A percentile compares a stretch with the other conserved stretches of the same genome.
Evolutionary conservation across 2,113 vertebrate genomes (phyloP).

Genomic region (Platanista minor): DNA sequence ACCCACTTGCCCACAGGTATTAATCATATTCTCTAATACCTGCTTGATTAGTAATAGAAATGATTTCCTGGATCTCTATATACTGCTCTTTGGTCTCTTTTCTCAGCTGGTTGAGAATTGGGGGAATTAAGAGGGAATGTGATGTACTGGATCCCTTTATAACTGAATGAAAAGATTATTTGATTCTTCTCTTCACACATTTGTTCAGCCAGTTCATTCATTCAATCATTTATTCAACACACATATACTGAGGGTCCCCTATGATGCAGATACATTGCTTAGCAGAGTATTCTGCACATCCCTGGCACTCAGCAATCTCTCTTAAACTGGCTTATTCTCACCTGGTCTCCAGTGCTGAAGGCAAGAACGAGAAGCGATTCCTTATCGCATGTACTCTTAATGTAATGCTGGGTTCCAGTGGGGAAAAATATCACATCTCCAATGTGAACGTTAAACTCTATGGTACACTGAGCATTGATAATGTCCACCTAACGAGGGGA

Average conservation of each 20-base stretch:
- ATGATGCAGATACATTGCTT: not conserved
- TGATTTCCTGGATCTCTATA: not conserved
- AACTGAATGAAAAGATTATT: not conserved
- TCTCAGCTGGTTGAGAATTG: not conserved
- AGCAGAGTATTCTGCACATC: not conserved
- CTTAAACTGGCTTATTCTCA: conserved; percentile 10
- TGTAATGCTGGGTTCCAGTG: conserved; percentile 77
- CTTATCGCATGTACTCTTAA: conserved; percentile 77
- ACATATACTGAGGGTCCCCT: not conserved
- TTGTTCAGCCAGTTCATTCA: not conserved
- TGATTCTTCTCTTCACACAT: not conserved
- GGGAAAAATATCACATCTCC: conserved; percentile 82
- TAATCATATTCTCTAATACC: not conserved
- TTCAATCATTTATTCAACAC: not conserved
- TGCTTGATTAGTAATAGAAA: not conserved
- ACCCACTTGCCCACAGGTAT: not conserved
- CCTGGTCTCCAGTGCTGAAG: conserved; percentile 79
- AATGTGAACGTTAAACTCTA: conserved; percentile 70
- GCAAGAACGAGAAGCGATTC: conserved; percentile 78
- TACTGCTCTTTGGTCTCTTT: not conserved
- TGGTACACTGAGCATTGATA: conserved; percentile 40
- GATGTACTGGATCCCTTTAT: not conserved
- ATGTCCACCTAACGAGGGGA: conserved; percentile 60
- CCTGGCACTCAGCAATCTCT: not conserved
- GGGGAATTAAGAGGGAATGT: not conserved